These are phyloP conservation scores for Morus bassanus DNA, from an alignment of 2,797 vertebrate species.

Conservation along the genomic window DNA sequence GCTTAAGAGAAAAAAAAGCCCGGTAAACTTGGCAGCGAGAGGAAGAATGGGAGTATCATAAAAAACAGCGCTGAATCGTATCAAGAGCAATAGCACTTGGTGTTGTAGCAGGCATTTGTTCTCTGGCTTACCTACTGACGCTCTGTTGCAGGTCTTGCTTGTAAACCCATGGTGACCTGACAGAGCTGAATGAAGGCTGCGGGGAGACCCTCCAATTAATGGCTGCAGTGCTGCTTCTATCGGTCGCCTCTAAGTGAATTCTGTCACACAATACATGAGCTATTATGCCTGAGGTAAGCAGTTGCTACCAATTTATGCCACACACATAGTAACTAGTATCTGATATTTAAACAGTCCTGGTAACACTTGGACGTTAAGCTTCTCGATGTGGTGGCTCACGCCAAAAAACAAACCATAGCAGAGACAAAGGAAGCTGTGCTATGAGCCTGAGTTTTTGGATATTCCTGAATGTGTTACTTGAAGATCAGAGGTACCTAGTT, in stretches of 20 bases:
- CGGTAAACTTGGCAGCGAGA: background rate
- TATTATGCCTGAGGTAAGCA: background rate
- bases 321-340: too few species aligned
- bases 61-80: background rate
- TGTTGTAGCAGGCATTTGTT: background rate
- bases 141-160: background rate
- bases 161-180: background rate
- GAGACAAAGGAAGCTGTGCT: background rate
- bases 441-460: background rate
- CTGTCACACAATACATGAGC: background rate
- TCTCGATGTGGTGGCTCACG: background rate
- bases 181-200: background rate
- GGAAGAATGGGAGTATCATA: background rate
- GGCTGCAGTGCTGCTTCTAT: background rate
- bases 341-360: background rate
- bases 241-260: background rate
- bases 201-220: background rate
- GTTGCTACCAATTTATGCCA: background rate
- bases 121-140: background rate
- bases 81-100: background rate
- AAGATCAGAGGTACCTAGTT: background rate
- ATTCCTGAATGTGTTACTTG: background rate
- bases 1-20: background rate
- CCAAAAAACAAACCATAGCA: fast-evolving
- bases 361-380: background rate